Conservation (phyloP, 2,797 vertebrate species). For the Lagorchestes hirsutus region DNA sequence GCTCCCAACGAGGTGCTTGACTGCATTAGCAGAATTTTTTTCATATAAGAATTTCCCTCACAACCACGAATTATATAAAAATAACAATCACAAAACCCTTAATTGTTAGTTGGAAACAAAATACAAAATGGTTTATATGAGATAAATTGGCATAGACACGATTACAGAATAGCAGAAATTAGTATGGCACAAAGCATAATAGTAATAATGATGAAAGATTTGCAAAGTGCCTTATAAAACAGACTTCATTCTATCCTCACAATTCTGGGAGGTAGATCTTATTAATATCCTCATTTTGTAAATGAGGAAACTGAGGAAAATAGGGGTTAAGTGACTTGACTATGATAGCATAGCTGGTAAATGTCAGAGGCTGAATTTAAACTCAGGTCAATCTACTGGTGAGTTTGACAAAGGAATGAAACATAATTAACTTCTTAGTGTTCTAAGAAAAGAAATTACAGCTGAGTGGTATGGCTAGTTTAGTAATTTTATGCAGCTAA, state of each 20-base stretch:
- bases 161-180: conserved; percentile 23
- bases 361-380: background rate
- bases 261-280: background rate
- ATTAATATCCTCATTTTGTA: background rate
- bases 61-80: background rate
- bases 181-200: background rate
- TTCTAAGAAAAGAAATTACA: conserved; percentile 8
- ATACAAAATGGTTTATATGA: conserved; percentile 34
- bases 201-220: no score
- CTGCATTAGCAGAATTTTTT: background rate
- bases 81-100: conserved; percentile 20
- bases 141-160: conserved; percentile 18
- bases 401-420: background rate
- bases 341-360: background rate
- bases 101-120: conserved; percentile 22
- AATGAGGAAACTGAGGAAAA: background rate
- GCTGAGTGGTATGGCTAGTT: background rate
- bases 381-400: background rate
- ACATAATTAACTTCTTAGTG: background rate
- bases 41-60: background rate
- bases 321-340: background rate
- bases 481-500: background rate
- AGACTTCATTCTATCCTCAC: background rate
- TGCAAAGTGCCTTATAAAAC: background rate
- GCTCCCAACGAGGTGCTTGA: background rate